Evolutionary conservation across 2,113 vertebrate genomes (phyloP), one percentile per base, ranked within the genome.

Genomic region (Maccullochella peelii): DNA sequence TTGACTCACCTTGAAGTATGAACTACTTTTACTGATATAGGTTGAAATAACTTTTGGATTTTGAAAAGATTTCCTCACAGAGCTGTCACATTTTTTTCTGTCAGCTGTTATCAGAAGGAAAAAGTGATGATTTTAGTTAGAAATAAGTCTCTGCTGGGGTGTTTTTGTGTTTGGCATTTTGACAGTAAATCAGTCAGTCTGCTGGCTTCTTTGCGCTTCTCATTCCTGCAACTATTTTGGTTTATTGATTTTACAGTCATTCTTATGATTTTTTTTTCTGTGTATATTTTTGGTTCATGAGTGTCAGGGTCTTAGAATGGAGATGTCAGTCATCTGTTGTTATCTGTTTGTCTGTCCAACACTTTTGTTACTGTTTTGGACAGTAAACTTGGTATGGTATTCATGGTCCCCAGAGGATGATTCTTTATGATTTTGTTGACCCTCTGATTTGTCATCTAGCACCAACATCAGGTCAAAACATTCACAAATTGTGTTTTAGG

Each of bases 21-120:
- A 58, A 12, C 52, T 47, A 33, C 23, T 78, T 47, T 63, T 6
- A 30, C 10, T 59, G 50, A 8, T 61, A 27, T 10, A 40, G 8
- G 20, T 30, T 72, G 71, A 77, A 61, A 47, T 15, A 2, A 57
- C 1, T 40, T 74, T 77, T 54, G 52, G 66, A 23, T 23, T 80
- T 65, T 77, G 57, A 42, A 40, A 67, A 73, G 33, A 52, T 11
- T 30, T 55, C 18, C 9, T 12, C 1, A 38, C 33, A 36, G 21
- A 30, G 50, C 42, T 66, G 47, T 78, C 69, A 73, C 33, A 67
- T 72, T 33, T 63, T 77, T 77, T 77, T 77, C 67, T 61, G 21
- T 59, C 69, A 50, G 38, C 70, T 69, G 69, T 57, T 66, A 73
- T 73, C 47, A 59, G 33, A 21, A 25, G 33, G 30, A 6, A 42